Conservation (phyloP, 2,113 vertebrate genomes). For the Noctilio leporinus region DNA sequence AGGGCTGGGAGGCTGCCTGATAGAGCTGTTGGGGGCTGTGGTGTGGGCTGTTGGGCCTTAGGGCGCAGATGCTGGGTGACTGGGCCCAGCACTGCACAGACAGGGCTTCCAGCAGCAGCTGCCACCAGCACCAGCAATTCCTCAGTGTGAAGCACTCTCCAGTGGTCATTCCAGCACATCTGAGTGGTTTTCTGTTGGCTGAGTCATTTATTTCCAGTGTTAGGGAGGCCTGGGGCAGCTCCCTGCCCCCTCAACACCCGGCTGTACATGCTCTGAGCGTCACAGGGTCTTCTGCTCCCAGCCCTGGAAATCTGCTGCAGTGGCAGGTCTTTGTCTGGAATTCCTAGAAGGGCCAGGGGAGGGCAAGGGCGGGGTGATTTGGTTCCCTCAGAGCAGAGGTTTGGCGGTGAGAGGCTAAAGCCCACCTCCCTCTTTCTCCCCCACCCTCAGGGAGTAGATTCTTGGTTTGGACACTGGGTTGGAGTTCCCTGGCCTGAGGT, state of each 20-base stretch:
- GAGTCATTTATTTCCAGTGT: constrained; percentile 82
- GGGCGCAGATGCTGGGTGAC: neutral
- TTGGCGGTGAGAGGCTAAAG: neutral
- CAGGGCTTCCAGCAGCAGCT: constrained; percentile 57
- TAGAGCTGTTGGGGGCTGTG: neutral
- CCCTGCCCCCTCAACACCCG: constrained; percentile 38
- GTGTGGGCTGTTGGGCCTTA: neutral
- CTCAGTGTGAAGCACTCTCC: constrained; percentile 78
- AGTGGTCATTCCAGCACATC: constrained; percentile 71
- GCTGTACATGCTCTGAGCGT: constrained; percentile 67
- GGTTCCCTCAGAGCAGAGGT: neutral
- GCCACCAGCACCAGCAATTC: constrained; percentile 64
- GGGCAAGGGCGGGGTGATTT: neutral
- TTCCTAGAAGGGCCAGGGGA: neutral
- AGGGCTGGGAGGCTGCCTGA: neutral
- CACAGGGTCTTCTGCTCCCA: constrained; percentile 74
- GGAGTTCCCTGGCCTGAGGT: neutral
- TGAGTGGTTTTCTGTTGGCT: constrained; percentile 67
- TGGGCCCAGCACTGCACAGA: constrained; percentile 66
- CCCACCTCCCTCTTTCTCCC: neutral
- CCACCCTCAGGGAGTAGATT: neutral
- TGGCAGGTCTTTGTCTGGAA: constrained; percentile 69
- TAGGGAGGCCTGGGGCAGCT: constrained; percentile 74
- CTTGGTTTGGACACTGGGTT: neutral
- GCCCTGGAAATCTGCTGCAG: constrained; percentile 70